Evolutionary conservation across 2,797 vertebrate genomes (phyloP), one percentile per base, ranked within the genome.

Genomic region (Myotis pilosus): DNA sequence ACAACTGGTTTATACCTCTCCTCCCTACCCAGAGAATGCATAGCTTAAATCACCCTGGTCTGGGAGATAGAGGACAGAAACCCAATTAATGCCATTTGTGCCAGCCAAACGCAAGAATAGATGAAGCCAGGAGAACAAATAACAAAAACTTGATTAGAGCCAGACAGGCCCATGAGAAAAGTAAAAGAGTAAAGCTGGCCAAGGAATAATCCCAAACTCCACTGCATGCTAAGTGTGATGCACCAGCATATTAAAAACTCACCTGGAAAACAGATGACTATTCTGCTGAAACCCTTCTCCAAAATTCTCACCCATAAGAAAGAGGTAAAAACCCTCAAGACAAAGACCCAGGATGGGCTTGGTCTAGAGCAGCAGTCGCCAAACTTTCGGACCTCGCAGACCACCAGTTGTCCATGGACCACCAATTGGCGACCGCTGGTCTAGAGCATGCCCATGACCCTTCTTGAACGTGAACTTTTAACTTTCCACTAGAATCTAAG

Each of bases 401-500:
- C 10, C 57, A 60, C 10, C 57, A 28, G 11, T 13, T 25, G 25
- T 28, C 25, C 25, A 12, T 0, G 5, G 57, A 28, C 25, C 25
- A 60, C 25, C 1, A 0, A 5, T 25, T 60, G 25, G 25, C 2
- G 1, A 60, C 5, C 4, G 1, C 23, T 57, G 55, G 10, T 57
- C 22, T 57, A 64, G 30, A 64, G 2, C 12, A 64, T 8, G 30
- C 62, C 6, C 62, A n/a, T n/a, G 62, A n/a, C 62, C 3, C 62
- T n/a, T 64, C 30, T 64, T n/a, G 62, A n/a, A n/a, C 62, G n/a
- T n/a, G 62, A 64, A 64, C 30, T 17, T n/a, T 17, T 64, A 64
- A 64, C 62, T 64, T 64, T 64, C 15, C 7, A 16, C 62, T 64
- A n/a, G 2, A 64, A n/a, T n/a, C 15, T n/a, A n/a, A n/a, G 28